Percentiles rank a stretch among this genome's conserved stretches.
Conservation (phyloP, 2,888 invertebrate genomes). For the Drosophila bunnanda region DNA sequence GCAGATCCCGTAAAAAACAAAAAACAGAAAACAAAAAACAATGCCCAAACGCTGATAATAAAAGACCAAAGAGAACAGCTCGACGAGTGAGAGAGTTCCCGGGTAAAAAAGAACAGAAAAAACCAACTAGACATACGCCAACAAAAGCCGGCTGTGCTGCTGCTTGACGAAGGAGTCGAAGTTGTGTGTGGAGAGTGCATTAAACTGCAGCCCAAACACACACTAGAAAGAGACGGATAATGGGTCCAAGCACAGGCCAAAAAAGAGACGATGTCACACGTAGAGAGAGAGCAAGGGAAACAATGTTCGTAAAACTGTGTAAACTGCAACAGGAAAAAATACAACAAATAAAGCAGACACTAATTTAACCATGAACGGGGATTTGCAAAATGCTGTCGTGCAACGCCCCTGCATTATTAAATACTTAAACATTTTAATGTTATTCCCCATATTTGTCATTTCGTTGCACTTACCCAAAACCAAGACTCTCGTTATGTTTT, state of each 20-base stretch:
- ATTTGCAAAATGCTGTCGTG: neutral
- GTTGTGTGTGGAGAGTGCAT: constrained; percentile 61
- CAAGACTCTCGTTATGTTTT: too few relatives aligned
- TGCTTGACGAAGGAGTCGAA: constrained; percentile 4
- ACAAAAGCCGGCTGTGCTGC: constrained; percentile 51
- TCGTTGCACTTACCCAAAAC: neutral
- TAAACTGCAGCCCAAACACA: constrained; percentile 64
- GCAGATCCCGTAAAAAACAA: constrained; percentile 32
- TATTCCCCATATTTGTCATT: neutral
- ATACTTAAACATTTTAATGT: neutral
- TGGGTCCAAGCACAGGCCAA: constrained; percentile 37
- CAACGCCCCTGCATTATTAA: neutral
- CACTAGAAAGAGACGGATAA: constrained; percentile 7
- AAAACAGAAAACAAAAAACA: constrained; percentile 5
- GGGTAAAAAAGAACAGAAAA: constrained; percentile 25
- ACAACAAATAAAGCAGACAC: neutral
- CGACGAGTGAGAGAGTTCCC: constrained; percentile 21
- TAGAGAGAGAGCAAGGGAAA: neutral
- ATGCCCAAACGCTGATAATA: constrained; percentile 35
- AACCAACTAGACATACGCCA: constrained; percentile 56
- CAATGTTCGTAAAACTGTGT: neutral
- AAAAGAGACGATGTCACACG: constrained; percentile 2
- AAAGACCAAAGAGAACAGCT: constrained; percentile 31
- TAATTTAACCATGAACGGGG: neutral
- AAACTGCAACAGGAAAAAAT: neutral